A percentile compares a stretch with the other conserved stretches of the same genome.
Evolutionary conservation across 2,797 vertebrate genomes (phyloP).

Genomic region (Podarcis lilfordi): DNA sequence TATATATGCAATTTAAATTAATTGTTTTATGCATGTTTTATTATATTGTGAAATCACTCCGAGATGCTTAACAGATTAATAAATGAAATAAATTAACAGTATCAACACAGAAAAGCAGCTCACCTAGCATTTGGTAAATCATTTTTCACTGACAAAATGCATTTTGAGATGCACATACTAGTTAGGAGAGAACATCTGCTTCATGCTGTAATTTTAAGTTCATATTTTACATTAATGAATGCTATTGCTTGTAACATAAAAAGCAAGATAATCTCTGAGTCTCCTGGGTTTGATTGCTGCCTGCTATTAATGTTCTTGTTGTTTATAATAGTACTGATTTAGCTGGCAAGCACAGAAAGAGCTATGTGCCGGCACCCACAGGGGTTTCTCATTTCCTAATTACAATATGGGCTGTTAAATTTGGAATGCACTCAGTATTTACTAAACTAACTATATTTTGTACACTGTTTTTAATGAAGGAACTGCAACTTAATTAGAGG

Average conservation of each 20-base stretch:
- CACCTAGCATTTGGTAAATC: background rate
- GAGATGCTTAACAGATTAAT: too few species aligned
- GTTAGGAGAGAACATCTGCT: background rate
- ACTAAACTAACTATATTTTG: conserved; percentile 19
- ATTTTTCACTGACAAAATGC: background rate
- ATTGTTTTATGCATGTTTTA: too few species aligned
- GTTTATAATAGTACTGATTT: conserved; percentile 43
- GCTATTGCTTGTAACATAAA: conserved; percentile 42
- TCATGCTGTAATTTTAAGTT: background rate
- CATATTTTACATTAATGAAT: conserved; percentile 6
- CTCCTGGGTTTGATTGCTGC: conserved; percentile 49
- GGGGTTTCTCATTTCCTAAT: conserved; percentile 65
- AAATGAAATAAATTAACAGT: too few species aligned
- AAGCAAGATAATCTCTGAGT: conserved; percentile 55
- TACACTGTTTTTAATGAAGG: conserved; percentile 62
- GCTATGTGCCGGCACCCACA: conserved; percentile 35
- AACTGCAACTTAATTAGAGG: conserved; percentile 58
- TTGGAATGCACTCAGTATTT: conserved; percentile 46
- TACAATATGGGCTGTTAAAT: conserved; percentile 54
- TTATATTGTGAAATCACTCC: too few species aligned
- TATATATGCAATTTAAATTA: too few species aligned
- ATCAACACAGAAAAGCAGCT: background rate
- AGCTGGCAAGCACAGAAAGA: conserved; percentile 56
- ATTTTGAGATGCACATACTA: background rate
- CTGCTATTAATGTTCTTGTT: conserved; percentile 44